Conservation (phyloP, 2,888 invertebrate species). For the Archips crataeganus region DNA sequence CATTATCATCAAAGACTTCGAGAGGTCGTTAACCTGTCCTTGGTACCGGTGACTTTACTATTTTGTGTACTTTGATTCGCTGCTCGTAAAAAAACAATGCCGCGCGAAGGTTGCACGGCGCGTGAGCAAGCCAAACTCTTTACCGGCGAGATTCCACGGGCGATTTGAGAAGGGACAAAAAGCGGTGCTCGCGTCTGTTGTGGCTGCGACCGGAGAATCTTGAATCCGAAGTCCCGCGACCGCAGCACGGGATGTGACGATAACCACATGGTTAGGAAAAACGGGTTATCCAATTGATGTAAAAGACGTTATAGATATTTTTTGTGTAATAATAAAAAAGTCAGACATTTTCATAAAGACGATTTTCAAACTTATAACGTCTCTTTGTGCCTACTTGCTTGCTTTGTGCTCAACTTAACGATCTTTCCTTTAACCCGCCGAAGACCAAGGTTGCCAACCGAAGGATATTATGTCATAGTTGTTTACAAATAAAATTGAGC, state of each 20-base stretch:
- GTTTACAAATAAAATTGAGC: constrained; percentile 17
- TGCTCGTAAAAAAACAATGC: constrained; percentile 31
- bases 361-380: background rate
- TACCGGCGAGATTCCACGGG: constrained; percentile 65
- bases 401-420: background rate
- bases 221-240: constrained; percentile 23
- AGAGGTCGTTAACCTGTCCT: constrained; percentile 37
- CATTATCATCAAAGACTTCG: constrained; percentile 7
- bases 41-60: constrained; percentile 28
- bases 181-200: constrained; percentile 56
- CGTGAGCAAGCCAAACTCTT: constrained; percentile 51
- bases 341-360: background rate
- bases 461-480: constrained; percentile 6
- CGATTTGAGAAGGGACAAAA: constrained; percentile 67
- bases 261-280: background rate
- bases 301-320: background rate
- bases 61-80: constrained; percentile 36
- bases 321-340: background rate
- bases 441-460: background rate
- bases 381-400: too few species aligned
- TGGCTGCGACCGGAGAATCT: constrained; percentile 45
- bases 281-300: background rate
- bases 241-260: background rate
- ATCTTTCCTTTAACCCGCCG: background rate
- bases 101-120: constrained; percentile 24